Evolutionary conservation across 2,797 vertebrate genomes (phyloP), one percentile per base, ranked within the genome.

Genomic region (Gorsachius magnificus): DNA sequence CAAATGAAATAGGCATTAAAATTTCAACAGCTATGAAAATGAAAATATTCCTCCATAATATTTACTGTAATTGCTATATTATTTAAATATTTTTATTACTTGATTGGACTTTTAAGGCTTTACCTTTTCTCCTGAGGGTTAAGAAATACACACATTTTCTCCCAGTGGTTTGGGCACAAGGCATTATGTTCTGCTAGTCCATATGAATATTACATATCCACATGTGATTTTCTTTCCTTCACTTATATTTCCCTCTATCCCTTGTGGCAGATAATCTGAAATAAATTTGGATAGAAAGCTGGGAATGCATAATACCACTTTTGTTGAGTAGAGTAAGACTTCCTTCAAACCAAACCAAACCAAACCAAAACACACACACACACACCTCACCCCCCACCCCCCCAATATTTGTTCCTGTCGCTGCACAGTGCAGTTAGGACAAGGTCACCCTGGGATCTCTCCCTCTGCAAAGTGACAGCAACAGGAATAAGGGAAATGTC

Each of bases 1-100:
- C 70, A 94, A 92, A 81, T 64, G 87, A 93, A 96, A 71, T 24
- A 80, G 58, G 65, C 69, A 92, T 89, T 92, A 93, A 91, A 94
- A 65, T 94, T 95, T 91, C 63, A 94, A 91, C 51, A 61, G 41
- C 60, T 82, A 84, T 54, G 64, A 87, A 96, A 91, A 90, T 50
- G 24, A 95, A 92, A 96, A 57, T 10, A 45, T 70, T 92, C 63
- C 11, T 83, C 70, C 63, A 41, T 69, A 90, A 91, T 66, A 81
- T 72, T 91, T 95, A 72, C 54, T 83, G 38, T 61, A 54, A 66
- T 45, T 90, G 65, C 35, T 82, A 5, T 53, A 61, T 79, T 90
- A 94, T 58, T 91, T 71, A 95, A 90, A 72, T 69, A n/a, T 63
- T 88, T 70, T 84, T 85, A 69, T 63, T 76, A 72, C n/a, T 78